Evolutionary conservation across 2,797 vertebrate genomes (phyloP).

Genomic region (Ambastaia sidthimunki): DNA sequence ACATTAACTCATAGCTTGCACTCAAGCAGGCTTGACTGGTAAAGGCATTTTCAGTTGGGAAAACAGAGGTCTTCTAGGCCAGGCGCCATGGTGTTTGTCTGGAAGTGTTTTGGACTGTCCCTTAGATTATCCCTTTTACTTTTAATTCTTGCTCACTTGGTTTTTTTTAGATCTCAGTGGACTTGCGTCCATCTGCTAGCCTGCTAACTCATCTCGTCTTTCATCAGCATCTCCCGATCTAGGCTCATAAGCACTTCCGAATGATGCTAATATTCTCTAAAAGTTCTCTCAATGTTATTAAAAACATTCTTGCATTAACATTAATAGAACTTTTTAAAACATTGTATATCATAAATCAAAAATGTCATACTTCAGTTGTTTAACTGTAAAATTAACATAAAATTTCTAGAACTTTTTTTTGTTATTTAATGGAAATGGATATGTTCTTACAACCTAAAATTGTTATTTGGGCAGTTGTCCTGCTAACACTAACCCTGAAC

Average conservation of each 20-base stretch:
- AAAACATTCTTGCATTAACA: no score
- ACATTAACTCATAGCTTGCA: slow-evolving; percentile 47
- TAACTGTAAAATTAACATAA: no score
- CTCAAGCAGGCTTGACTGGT: slow-evolving; percentile 47
- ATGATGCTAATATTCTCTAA: background rate
- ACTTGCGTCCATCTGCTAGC: slow-evolving; percentile 38
- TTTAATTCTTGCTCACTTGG: slow-evolving; percentile 34
- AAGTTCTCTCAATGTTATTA: no score
- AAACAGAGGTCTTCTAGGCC: slow-evolving; percentile 32
- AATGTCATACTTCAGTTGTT: no score
- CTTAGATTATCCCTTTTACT: slow-evolving; percentile 27
- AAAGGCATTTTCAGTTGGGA: slow-evolving; percentile 52
- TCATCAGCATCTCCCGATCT: slow-evolving; percentile 46
- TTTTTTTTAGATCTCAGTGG: slow-evolving; percentile 49
- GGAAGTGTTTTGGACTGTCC: slow-evolving; percentile 19
- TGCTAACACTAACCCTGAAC: slow-evolving; percentile 47
- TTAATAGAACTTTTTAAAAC: no score
- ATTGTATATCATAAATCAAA: no score
- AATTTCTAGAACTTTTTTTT: no score
- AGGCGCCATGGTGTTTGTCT: slow-evolving; percentile 25
- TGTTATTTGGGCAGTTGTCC: slow-evolving; percentile 2
- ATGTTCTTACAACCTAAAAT: no score
- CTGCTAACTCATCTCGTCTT: slow-evolving; percentile 45
- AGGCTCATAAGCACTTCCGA: slow-evolving; percentile 49
- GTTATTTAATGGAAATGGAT: no score